A percentile compares a stretch with the other conserved stretches of the same genome.
Evolutionary conservation across 1,140 invertebrate species (phyloP).

Genomic region (Polyergus mexicanus): DNA sequence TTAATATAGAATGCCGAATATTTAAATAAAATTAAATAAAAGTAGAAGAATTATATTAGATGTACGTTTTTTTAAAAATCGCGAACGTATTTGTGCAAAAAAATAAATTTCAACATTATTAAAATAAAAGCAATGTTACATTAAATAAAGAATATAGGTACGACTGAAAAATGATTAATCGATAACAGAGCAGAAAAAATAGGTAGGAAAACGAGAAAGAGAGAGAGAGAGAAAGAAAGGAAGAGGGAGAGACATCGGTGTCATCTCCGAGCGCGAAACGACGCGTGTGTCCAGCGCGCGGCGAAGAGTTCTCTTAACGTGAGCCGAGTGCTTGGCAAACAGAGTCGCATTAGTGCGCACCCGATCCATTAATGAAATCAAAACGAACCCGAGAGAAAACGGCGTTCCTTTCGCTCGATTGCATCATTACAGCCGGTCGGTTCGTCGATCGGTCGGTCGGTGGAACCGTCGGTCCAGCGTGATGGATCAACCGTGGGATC

Average conservation of each 20-base stretch:
- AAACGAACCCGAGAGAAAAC: conserved; percentile 70
- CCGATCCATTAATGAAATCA: conserved; percentile 82
- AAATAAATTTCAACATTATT: background rate
- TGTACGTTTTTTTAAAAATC: background rate
- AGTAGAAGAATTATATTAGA: background rate
- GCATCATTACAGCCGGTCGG: conserved; percentile 63
- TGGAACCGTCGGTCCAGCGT: conserved; percentile 15
- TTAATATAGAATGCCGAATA: conserved; percentile 6
- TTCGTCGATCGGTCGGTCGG: conserved; percentile 4
- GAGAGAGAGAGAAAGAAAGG: background rate
- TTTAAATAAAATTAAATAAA: conserved; percentile 17
- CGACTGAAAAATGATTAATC: background rate
- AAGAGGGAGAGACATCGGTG: conserved; percentile 58
- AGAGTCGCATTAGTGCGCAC: conserved; percentile 79
- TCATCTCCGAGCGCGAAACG: conserved; percentile 72
- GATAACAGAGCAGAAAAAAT: conserved; percentile 5
- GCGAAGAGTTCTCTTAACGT: conserved; percentile 77
- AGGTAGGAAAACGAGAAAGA: background rate
- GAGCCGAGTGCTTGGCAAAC: conserved; percentile 80
- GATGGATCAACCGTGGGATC: conserved; percentile 68
- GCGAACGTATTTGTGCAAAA: background rate
- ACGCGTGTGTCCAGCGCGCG: conserved; percentile 70
- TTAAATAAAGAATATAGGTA: background rate
- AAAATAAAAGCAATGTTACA: background rate
- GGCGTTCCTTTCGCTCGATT: conserved; percentile 70